Base-by-base conservation (phyloP, 2,797 vertebrate species). In the Muscicapa comitata region DNA sequence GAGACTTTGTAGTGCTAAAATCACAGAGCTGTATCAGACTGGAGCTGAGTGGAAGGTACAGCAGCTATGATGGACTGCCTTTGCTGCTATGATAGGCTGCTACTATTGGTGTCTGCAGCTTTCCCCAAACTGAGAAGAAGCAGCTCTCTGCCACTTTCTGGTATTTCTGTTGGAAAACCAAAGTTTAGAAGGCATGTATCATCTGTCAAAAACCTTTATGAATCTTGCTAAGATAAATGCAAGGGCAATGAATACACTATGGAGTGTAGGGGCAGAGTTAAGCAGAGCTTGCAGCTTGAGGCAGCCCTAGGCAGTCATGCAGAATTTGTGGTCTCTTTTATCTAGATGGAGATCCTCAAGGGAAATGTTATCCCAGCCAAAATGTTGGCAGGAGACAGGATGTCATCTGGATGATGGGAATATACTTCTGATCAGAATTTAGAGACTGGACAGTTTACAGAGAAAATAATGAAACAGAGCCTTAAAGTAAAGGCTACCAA, bases 1-100 rank as follows among this genome's bases (percentile, higher is more conserved):
- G 68, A 65, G 31, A 40, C 37, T 57, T 74, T 45, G 47, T n/a
- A 84, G 54, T 21, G 31, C 43, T 73, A 33, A 75, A 88, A 76
- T 61, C 62, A 78, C 47, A 62, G 67, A 88, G 55, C 47, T 20
- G 2, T 38, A 43, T 35, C 55, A 0, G 0, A 23, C 13, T 0
- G 0, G 15, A 71, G 61, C 57, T 6, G 6, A 83, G 48, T 67
- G 78, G 59, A 84, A 84, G 5, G 29, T 21, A 16, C 1, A 81
- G 51, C 1, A 7, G 48, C 7, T 55, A 25, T 33, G 74, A 91
- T 55, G 59, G 55, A 80, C 37, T 79, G 75, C 40, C 59, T 59
- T 78, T 58, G 47, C 63, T 78, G 47, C 51, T 71, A 20, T 24
- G 59, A 66, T 16, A 33, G 31, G 35, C 37, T 76, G 57, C 72